Conservation (phyloP, 1,140 invertebrate genomes). For the Apis laboriosa region DNA sequence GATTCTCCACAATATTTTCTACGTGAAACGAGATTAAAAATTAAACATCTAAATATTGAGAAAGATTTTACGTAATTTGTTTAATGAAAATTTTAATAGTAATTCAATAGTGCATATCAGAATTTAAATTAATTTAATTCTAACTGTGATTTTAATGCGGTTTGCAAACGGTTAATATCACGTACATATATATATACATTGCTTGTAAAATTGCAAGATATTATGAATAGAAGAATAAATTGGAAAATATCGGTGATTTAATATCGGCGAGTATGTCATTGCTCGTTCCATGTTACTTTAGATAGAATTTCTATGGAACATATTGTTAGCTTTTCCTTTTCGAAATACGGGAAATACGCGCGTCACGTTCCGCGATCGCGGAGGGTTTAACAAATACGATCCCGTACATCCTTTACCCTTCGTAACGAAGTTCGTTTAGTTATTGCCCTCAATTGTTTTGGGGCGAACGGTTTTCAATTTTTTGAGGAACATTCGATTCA, state of each 20-base stretch:
- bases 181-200: no score
- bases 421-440: conserved; percentile 31
- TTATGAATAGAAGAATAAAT: not conserved
- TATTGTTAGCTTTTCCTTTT: not conserved
- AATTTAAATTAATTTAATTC: no score
- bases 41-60: no score
- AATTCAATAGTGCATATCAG: no score
- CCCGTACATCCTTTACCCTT: not conserved
- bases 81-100: no score
- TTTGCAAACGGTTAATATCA: no score
- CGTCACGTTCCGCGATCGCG: conserved; percentile 5
- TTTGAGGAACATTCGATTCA: not conserved
- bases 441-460: conserved; percentile 17
- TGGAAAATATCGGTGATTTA: not conserved
- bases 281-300: no score
- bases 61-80: no score
- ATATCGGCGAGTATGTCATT: not conserved
- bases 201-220: not conserved
- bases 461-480: conserved; percentile 7
- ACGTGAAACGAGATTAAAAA: no score
- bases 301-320: not conserved
- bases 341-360: not conserved
- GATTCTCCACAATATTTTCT: no score
- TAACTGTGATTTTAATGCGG: no score
- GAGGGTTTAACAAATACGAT: not conserved